Percentiles rank a stretch among this genome's conserved stretches.
phyloP scores from a whole-genome alignment of 2,113 vertebrate genomes.

The Centropristis striata region DNA sequence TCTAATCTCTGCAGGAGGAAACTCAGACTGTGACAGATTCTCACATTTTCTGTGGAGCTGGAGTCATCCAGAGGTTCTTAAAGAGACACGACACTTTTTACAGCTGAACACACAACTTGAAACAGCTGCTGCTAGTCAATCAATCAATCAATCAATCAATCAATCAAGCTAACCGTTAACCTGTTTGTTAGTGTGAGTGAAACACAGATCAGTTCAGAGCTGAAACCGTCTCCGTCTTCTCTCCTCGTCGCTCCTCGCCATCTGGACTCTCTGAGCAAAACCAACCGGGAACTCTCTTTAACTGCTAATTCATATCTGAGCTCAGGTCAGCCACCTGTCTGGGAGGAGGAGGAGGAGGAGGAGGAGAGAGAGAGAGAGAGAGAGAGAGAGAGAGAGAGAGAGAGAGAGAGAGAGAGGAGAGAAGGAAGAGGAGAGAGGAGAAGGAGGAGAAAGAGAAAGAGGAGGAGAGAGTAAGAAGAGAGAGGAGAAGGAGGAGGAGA shows the following conservation, averaged over 20 bases:
- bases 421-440: too few relatives aligned
- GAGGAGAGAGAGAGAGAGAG: too few relatives aligned
- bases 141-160: background rate
- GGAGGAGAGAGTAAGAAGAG: too few relatives aligned
- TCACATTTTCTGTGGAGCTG: background rate
- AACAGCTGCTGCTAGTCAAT: background rate
- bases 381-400: too few relatives aligned
- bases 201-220: too few relatives aligned
- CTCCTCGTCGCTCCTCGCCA: background rate
- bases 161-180: background rate
- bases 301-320: constrained; percentile 8
- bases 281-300: constrained; percentile 14
- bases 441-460: too few relatives aligned
- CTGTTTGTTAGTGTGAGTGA: too few relatives aligned
- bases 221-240: background rate
- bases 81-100: too few relatives aligned
- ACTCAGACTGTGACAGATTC: background rate
- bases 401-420: too few relatives aligned
- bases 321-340: constrained; percentile 2
- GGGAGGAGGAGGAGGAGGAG: too few relatives aligned
- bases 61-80: constrained; percentile 32
- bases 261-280: constrained; percentile 21
- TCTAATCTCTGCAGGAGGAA: constrained; percentile 14
- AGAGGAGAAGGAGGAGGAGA: too few relatives aligned
- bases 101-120: background rate